Evolutionary conservation across 35 echinoderm and acorn worm genomes (phyloP), one percentile per base, ranked within the genome.

Genomic region (Ophiothrix spiculata): DNA sequence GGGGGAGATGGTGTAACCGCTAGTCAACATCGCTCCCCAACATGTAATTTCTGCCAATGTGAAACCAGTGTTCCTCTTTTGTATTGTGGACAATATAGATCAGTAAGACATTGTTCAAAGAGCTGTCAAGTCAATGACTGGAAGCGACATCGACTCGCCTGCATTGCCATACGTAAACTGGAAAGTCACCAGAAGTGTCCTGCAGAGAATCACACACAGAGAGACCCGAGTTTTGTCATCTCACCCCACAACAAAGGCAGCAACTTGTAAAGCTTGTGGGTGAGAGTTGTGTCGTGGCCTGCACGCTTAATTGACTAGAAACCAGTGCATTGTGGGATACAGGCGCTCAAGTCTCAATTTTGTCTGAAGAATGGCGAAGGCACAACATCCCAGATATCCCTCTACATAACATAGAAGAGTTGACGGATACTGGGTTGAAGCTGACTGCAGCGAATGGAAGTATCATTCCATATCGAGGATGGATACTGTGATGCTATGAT

Each of bases 391-490:
- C 83, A 37, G 36, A 86, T 64, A 46, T 76, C 0, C 49, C 76
- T 29, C 80, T 89, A 11, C 80, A 83, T 31, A 23, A 32, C 35
- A 25, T 93, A 25, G 45, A 34, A 13, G 81, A 93, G 23, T 86
- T 93, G 13, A 1, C 90, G 28, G 87, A 86, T 39, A 69, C 32
- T 33, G 56, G 86, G n/a, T 33, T 93, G 15, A 35, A 90, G 35
- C 42, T 93, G 33, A 84, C 64, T 46, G 86, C 89, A 31, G 91
- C 91, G 21, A 93, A 93, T 89, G 91, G 87, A 8, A 85, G 49
- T 29, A 37, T 35, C 0, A 83, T 93, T 35, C 91, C 87, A 6
- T 93, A 80, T 56, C 17, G 21, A 54, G 87, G 87, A n/a, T n/a
- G n/a, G n/a, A 69, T 93, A 11, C 42, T n/a, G n/a, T n/a, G n/a